Evolutionary conservation across 2,797 vertebrate genomes (phyloP), one percentile per base, ranked within the genome.

Genomic region (Aselliscus stoliczkanus): DNA sequence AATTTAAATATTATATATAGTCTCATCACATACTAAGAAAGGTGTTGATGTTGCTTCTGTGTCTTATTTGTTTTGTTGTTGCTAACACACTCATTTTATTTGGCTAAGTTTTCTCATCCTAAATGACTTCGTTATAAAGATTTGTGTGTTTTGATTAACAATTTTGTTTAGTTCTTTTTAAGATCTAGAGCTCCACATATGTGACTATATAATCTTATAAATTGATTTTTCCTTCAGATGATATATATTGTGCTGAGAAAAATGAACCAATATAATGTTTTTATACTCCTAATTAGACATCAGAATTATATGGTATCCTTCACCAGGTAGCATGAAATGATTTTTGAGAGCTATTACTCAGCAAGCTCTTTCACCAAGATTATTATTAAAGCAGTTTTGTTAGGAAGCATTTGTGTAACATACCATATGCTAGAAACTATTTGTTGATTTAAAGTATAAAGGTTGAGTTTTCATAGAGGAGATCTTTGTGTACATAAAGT

Each of bases 401-500:
- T 84, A 87, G 56, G 65, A 91, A 91, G 39, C 50, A 79, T 88
- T 84, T 37, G 12, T 42, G 27, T 56, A 86, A 27, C 29, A 64
- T 69, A 56, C 31, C 58, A 81, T 87, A 77, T 60, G 65, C n/a
- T 82, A 39, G 76, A 88, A 86, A 82, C 29, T 65, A 62, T 92
- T 94, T 91, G 58, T 88, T 93, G 90, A 96, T 89, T 94, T 96
- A 73, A 95, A 88, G 15, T 73, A 14, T 54, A 90, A 88, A 17
- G 37, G 25, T 37, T 89, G 34, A 70, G 4, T 87, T 91, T 95
- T 82, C 0, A 18, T 62, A 69, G 58, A 60, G 44, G 65, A 92
- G 23, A 88, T 86, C 92, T 92, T 58, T 54, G 21, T 88, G 42
- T 81, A 42, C 21, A 34, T 89, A 70, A 93, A 94, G 77, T 82